Evolutionary conservation across 2,797 vertebrate species (phyloP).

Genomic region (Momotus momota): DNA sequence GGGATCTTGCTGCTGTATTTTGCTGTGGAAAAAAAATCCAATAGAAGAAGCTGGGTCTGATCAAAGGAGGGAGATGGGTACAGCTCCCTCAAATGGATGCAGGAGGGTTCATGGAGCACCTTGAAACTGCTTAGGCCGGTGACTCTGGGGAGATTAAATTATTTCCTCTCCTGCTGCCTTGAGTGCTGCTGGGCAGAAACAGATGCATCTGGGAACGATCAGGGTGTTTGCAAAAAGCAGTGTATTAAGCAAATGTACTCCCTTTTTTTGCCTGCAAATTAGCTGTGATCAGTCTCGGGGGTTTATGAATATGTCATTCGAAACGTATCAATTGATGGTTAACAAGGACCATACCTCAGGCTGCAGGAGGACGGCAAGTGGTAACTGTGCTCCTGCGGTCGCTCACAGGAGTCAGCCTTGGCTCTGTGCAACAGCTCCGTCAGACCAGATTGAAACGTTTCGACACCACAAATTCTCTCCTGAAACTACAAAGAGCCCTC

Average conservation of each 20-base stretch:
- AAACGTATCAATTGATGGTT: neutral
- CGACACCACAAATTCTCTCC: neutral
- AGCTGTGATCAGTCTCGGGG: neutral
- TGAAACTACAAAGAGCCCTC: neutral
- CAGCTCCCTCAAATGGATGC: fast-evolving
- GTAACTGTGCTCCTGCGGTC: neutral
- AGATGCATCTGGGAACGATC: constrained; percentile 19
- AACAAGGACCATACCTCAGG: neutral
- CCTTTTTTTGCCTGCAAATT: constrained; percentile 9
- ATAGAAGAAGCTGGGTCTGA: neutral
- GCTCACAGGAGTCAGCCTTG: neutral
- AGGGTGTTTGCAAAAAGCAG: constrained; percentile 19
- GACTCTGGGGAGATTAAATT: neutral
- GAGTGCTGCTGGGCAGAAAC: neutral
- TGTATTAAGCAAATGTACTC: neutral
- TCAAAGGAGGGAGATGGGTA: neutral
- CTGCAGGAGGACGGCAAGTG: neutral
- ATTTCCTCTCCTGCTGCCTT: neutral
- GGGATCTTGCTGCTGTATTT: neutral
- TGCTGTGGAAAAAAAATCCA: neutral
- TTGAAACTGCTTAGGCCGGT: neutral
- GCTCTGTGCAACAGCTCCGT: neutral
- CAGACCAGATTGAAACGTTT: neutral
- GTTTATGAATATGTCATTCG: neutral
- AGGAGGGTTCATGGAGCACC: neutral